Evolutionary conservation across 2,888 invertebrate species (phyloP).

Genomic region (Ectemnius cavifrons): DNA sequence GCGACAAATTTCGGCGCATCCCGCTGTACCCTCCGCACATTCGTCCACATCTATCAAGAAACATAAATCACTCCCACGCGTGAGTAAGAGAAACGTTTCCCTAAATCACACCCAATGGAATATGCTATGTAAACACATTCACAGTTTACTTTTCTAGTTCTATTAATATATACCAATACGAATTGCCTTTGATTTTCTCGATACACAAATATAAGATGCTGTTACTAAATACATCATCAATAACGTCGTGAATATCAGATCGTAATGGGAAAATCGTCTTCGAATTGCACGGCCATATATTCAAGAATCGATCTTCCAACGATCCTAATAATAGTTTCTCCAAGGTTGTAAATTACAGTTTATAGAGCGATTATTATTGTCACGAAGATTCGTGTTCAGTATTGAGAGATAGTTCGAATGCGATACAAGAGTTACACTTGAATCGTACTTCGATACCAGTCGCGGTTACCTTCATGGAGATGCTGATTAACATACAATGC

Average conservation of each 20-base stretch:
- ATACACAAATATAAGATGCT: background rate
- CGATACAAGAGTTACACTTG: conserved; percentile 37
- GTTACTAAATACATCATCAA: too few species aligned
- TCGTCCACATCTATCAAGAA: conserved; percentile 80
- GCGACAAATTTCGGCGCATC: conserved; percentile 80
- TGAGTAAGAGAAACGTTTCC: too few species aligned
- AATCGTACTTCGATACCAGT: conserved; percentile 18
- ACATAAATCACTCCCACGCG: background rate
- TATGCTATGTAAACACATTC: too few species aligned
- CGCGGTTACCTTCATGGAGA: conserved; percentile 34
- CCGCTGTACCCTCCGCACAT: conserved; percentile 79
- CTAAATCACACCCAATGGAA: too few species aligned
- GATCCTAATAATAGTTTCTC: too few species aligned
- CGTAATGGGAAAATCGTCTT: too few species aligned
- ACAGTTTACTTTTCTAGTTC: background rate
- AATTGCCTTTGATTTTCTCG: background rate
- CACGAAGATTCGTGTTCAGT: conserved; percentile 20
- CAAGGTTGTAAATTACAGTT: too few species aligned
- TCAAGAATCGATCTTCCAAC: too few species aligned
- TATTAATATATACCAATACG: too few species aligned
- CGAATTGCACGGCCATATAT: too few species aligned
- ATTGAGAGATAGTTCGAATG: conserved; percentile 26
- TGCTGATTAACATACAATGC: conserved; percentile 63
- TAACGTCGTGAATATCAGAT: too few species aligned
- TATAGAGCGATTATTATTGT: conserved; percentile 20